These are phyloP conservation scores for Sylvicola cinctus DNA, from an alignment of 2,888 invertebrate species.

Conservation along the genomic window DNA sequence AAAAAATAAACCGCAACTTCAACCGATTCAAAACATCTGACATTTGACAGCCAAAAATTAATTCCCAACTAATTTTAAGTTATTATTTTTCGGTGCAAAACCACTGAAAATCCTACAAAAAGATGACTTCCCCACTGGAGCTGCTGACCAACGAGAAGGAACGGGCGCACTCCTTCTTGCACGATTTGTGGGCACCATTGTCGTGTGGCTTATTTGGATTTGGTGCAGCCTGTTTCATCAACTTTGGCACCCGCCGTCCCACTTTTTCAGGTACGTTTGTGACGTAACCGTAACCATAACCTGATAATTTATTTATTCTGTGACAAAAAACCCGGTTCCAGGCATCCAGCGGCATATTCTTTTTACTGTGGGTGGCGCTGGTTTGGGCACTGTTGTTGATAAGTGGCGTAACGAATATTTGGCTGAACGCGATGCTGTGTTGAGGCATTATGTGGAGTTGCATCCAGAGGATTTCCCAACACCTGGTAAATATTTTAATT, in stretches of 20 bases:
- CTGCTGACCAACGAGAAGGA: neutral
- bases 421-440: slow-evolving; percentile 51
- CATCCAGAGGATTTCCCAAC: slow-evolving; percentile 56
- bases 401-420: slow-evolving; percentile 30
- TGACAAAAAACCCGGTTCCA: neutral
- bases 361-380: neutral
- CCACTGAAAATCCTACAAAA: too few relatives aligned
- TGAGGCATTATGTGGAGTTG: slow-evolving; percentile 46
- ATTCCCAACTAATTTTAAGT: too few relatives aligned
- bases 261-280: slow-evolving; percentile 30
- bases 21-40: too few relatives aligned
- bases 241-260: slow-evolving; percentile 31
- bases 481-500: slow-evolving; percentile 26
- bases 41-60: too few relatives aligned
- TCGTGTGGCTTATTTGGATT: slow-evolving; percentile 25
- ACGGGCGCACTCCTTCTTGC: neutral
- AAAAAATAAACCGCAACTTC: too few relatives aligned
- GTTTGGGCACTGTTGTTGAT: slow-evolving; percentile 23
- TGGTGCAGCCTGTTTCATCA: slow-evolving; percentile 20
- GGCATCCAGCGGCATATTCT: neutral
- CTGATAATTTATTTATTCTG: too few relatives aligned
- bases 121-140: neutral
- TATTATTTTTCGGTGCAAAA: too few relatives aligned
- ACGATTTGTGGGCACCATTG: slow-evolving; percentile 24
- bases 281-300: too few relatives aligned